Percentiles rank a stretch among this genome's conserved stretches.
Conservation (phyloP, 2,797 vertebrate genomes). For the Crenuchus spilurus region DNA sequence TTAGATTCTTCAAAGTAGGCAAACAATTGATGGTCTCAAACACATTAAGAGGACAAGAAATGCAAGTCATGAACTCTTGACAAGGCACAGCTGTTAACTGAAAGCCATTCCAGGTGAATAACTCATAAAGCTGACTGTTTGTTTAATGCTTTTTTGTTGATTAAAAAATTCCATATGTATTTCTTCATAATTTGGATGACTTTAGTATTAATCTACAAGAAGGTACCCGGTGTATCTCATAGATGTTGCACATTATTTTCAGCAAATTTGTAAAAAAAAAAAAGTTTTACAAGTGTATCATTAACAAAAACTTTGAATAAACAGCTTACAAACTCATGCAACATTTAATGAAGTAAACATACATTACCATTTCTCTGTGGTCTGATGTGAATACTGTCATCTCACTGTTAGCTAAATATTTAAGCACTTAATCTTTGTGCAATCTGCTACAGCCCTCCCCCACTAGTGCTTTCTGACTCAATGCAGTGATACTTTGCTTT, state of each 20-base stretch:
- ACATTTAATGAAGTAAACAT: not conserved
- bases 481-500: constrained; percentile 26
- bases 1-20: too few relatives aligned
- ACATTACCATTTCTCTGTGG: constrained; percentile 26
- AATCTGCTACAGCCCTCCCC: not conserved
- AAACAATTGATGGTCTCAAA: too few relatives aligned
- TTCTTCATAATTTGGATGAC: too few relatives aligned
- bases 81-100: too few relatives aligned
- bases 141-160: not conserved
- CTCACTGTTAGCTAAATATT: constrained; percentile 1
- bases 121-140: too few relatives aligned
- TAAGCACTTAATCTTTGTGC: too few relatives aligned
- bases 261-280: not conserved
- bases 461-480: not conserved
- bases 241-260: not conserved
- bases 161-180: too few relatives aligned
- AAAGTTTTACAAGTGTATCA: not conserved
- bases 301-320: not conserved
- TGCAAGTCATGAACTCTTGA: too few relatives aligned
- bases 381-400: not conserved
- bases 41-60: too few relatives aligned
- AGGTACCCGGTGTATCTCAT: not conserved
- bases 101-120: too few relatives aligned
- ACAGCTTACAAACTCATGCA: not conserved
- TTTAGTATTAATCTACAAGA: too few relatives aligned